Conservation (phyloP, 1,140 invertebrate species). For the Acromyrmex echinatior region DNA sequence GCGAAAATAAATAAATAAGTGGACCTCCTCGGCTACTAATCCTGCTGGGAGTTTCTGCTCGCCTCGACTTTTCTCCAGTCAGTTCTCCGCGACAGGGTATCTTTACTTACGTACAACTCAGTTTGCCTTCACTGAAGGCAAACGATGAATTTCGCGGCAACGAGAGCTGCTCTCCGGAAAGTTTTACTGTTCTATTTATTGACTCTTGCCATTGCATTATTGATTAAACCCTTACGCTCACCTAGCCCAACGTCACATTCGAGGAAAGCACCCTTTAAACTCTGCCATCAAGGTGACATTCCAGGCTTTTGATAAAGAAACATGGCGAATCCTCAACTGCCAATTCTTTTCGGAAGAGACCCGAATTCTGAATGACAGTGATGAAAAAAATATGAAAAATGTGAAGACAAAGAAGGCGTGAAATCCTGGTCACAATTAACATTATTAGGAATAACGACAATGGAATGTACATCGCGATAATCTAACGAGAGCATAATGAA, state of each 20-base stretch:
- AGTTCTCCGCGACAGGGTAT: not conserved
- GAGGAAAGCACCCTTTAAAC: not conserved
- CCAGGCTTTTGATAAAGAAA: not conserved
- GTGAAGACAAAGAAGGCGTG: not conserved
- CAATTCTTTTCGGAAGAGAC: not conserved
- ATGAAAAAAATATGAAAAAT: not conserved
- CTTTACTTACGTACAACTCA: not conserved
- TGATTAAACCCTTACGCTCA: not conserved
- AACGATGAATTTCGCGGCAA: not conserved
- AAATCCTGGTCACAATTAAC: not conserved
- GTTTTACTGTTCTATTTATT: not conserved
- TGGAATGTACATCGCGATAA: conserved; percentile 13
- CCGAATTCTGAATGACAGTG: not conserved
- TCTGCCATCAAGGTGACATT: not conserved
- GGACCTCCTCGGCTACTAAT: conserved; percentile 12
- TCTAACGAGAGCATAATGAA: not conserved
- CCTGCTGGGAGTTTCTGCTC: not conserved
- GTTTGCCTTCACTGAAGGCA: not conserved
- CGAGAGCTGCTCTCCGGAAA: not conserved
- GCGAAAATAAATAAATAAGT: conserved; percentile 41
- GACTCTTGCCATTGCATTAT: not conserved
- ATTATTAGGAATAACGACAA: not conserved
- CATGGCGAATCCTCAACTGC: not conserved
- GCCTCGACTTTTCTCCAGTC: not conserved
- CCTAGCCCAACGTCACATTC: not conserved